Conservation (phyloP, 2,113 vertebrate species). For the Tamias sibiricus region DNA sequence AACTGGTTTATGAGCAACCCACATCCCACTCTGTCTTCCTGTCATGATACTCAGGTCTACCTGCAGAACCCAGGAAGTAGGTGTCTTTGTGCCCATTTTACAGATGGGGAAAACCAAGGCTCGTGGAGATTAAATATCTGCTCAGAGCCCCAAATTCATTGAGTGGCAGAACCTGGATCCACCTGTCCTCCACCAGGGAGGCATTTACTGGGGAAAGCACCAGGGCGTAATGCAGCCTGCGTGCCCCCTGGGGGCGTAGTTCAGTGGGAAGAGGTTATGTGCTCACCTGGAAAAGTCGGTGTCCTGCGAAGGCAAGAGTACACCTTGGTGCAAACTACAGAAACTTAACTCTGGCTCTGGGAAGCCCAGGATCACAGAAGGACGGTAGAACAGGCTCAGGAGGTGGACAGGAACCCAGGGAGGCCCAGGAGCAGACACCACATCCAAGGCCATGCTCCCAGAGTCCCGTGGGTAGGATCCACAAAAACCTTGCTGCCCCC, state of each 20-base stretch:
- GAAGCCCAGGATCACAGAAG: background rate
- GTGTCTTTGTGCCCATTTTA: background rate
- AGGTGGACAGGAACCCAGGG: background rate
- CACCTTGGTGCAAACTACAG: background rate
- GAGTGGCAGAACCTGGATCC: background rate
- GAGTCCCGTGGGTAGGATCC: background rate
- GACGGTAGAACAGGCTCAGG: background rate
- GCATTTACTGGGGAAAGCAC: background rate
- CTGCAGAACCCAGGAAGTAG: background rate
- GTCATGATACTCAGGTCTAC: background rate
- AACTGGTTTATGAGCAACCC: background rate
- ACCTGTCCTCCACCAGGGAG: background rate
- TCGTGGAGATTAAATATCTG: background rate
- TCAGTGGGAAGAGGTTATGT: background rate
- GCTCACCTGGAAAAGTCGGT: background rate
- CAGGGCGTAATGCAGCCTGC: background rate
- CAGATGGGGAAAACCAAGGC: background rate
- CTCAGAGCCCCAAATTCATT: background rate
- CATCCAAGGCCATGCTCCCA: background rate
- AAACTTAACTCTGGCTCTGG: background rate
- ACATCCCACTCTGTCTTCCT: no score
- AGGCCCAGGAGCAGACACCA: background rate
- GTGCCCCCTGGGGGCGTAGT: no score
- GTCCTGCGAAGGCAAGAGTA: background rate
- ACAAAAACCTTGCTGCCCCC: background rate